Conservation (phyloP, 1,140 invertebrate species). For the Danaus melanippus region DNA sequence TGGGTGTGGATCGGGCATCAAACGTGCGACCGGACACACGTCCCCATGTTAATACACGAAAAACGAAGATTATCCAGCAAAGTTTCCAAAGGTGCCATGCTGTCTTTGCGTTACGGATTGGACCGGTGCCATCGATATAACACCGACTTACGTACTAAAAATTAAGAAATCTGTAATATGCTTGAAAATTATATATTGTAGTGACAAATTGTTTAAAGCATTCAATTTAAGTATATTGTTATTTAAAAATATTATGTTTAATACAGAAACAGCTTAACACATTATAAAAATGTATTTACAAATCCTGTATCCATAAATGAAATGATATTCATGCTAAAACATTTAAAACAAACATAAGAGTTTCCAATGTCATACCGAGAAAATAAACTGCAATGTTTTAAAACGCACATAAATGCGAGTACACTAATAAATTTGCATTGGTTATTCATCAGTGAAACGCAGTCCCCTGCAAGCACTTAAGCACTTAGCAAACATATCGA, state of each 20-base stretch:
- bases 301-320: too few relatives aligned
- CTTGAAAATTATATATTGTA: too few relatives aligned
- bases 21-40: conserved; percentile 52
- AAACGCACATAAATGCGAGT: conserved; percentile 24
- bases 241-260: too few relatives aligned
- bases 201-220: too few relatives aligned
- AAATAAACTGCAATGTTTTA: conserved; percentile 10
- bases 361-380: too few relatives aligned
- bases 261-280: too few relatives aligned
- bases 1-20: conserved; percentile 33
- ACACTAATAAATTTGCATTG: conserved; percentile 52
- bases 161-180: too few relatives aligned
- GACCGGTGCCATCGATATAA: conserved; percentile 28
- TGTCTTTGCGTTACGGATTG: conserved; percentile 41
- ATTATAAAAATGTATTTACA: too few relatives aligned
- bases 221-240: too few relatives aligned
- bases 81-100: conserved; percentile 63
- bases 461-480: conserved; percentile 65
- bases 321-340: too few relatives aligned
- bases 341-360: too few relatives aligned
- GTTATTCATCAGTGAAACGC: conserved; percentile 61
- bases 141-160: not conserved
- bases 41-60: conserved; percentile 58
- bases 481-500: conserved; percentile 69
- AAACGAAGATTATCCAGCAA: conserved; percentile 64